Evolutionary conservation across 2,113 vertebrate species (phyloP), one percentile per base, ranked within the genome.

Genomic region (Galemys pyrenaicus): DNA sequence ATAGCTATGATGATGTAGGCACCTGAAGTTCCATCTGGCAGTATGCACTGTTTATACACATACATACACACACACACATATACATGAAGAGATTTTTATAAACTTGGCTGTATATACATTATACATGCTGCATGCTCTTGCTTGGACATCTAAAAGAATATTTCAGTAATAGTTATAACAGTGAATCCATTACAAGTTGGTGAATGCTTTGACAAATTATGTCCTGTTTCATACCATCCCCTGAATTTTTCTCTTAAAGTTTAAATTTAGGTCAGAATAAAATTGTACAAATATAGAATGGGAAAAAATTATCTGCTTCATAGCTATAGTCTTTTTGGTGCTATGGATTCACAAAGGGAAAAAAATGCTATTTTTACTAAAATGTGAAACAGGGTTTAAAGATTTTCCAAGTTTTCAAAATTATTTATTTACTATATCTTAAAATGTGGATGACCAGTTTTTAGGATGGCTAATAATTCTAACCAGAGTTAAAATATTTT

Each of bases 11-110:
- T 96, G 95, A 95, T 93, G 90, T 78, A 88, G 93, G 74, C 95
- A 97, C 94, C 96, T 97, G 97, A 96, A 96, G 75, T 88, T 97
- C 94, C 95, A 96, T 92, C 90, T 97, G 95, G 93, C 46, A 71
- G 46, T 60, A 22, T 73, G n/a, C 3, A 73, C 6, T 62, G 17
- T 5, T 54, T 4, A 77, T 2, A 56, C 9, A 54, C n/a, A 54
- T 30, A 77, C n/a, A 73, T 11, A 67, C 12, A 35, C 26, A 73
- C 3, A 60, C 6, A 84, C 22, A 84, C 3, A 91, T 9, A 70
- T 1, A 78, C 20, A 81, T 0, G 67, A 20, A 60, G 32, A 44
- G 1, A 46, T 22, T 74, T 84, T 54, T 49, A 67, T 89, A 78
- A 44, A 77, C 73, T 88, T 74, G 62, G n/a, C 54, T 56, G 20